Conservation (phyloP, 2,797 vertebrate species). For the Sebastes iracundus region DNA sequence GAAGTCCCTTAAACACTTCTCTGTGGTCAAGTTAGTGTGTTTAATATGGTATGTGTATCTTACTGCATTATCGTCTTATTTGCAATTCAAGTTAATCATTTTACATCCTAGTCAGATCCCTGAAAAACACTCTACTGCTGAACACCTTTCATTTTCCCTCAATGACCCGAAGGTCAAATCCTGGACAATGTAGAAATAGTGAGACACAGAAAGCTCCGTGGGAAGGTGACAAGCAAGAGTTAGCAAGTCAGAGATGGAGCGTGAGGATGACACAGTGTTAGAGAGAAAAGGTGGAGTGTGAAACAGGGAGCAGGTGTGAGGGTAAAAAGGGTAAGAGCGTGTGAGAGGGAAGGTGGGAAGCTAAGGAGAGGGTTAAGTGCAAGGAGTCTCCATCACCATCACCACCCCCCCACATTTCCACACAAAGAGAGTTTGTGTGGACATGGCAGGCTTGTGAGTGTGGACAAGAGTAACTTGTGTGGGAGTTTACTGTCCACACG, state of each 20-base stretch:
- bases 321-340: constrained; percentile 42
- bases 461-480: background rate
- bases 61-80: background rate
- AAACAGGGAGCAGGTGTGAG: constrained; percentile 64
- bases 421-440: background rate
- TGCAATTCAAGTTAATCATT: background rate
- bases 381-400: background rate
- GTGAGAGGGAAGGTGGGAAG: constrained; percentile 31
- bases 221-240: constrained; percentile 33
- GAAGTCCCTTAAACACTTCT: background rate
- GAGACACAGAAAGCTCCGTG: constrained; percentile 13
- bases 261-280: constrained; percentile 25
- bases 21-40: background rate
- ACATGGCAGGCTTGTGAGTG: background rate
- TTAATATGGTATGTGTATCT: background rate
- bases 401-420: background rate
- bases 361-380: constrained; percentile 41
- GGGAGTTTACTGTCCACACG: background rate
- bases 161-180: constrained; percentile 20
- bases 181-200: constrained; percentile 11
- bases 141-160: background rate
- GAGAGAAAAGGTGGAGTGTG: constrained; percentile 49
- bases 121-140: background rate
- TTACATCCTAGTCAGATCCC: background rate
- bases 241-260: constrained; percentile 37